Conservation (phyloP, 2,797 vertebrate species). For the Zenarchopterus dispar region DNA sequence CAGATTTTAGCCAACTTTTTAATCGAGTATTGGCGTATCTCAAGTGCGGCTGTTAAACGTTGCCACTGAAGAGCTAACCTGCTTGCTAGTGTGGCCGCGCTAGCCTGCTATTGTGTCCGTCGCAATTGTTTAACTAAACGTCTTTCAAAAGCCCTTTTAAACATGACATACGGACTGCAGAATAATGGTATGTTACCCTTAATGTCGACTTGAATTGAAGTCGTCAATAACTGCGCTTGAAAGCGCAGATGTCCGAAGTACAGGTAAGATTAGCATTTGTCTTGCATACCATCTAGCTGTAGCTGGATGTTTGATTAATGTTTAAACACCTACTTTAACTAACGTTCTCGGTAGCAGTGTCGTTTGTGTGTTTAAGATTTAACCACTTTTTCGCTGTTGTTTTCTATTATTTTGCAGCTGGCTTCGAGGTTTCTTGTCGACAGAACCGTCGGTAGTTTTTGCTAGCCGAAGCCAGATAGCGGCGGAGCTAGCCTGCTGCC, state of each 20-base stretch:
- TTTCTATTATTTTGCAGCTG: background rate
- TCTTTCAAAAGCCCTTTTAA: too few relatives aligned
- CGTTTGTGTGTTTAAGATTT: too few relatives aligned
- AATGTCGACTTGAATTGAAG: too few relatives aligned
- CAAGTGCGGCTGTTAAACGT: constrained; percentile 6
- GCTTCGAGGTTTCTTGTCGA: background rate
- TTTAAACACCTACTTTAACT: background rate
- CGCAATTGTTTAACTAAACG: constrained; percentile 1
- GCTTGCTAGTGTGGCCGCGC: constrained; percentile 44
- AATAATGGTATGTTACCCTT: too few relatives aligned
- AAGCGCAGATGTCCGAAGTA: background rate
- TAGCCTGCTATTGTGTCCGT: constrained; percentile 50
- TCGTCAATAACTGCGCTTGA: background rate
- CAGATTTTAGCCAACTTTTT: background rate
- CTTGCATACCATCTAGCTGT: constrained; percentile 12
- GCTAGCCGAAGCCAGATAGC: constrained; percentile 35
- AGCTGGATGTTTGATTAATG: background rate
- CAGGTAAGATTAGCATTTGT: constrained; percentile 25
- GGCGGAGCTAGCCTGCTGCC: constrained; percentile 47
- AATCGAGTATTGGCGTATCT: background rate
- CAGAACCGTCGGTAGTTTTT: constrained; percentile 1
- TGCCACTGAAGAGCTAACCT: constrained; percentile 41
- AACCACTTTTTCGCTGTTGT: background rate
- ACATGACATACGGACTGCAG: too few relatives aligned
- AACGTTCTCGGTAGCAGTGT: background rate